Base-by-base conservation (phyloP, 1,140 invertebrate species). In the Dryas iulia region DNA sequence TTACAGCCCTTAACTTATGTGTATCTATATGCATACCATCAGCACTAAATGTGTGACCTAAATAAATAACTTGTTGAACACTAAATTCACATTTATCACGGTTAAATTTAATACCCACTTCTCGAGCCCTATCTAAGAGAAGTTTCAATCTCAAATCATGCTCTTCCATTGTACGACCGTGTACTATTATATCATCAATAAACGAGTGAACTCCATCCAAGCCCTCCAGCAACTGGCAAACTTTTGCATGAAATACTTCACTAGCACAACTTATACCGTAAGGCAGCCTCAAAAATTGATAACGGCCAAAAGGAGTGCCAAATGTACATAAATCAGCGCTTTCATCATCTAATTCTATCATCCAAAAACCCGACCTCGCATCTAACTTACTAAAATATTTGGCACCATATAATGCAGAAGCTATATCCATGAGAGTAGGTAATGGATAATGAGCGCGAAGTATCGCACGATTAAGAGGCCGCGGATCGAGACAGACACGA, bases 161-260 rank as follows among this genome's bases (percentile, higher is more conserved):
- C 31, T 72, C 66, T 35, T 59, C 18, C n/a, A 25, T 56, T 21
- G 24, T 69, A 12, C 18, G 6, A 0, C 57, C 71, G 47, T 47
- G 60, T 30, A 33, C 33, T 18, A 70, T 67, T 12, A 70, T 64
- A 24, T 73, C 72, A 33, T 70, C 67, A 14, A 70, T 60, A 54
- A 70, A 70, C 0, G 56, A 64, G 1, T 73, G 53, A 0, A 73
- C 60, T 2, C 72, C 72, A 0, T 60, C 63, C 18, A 73, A 26
- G 21, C 47, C 74, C 31, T 73, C 66, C 6, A 71, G 23, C 0
- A 69, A 30, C 30, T 73, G 68, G 54, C 26, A 26, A 2, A 72
- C 30, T 53, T 64, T 77, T 10, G 66, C 62, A 12, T 77, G 71
- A 65, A 77, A 77, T 5, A 77, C 57, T 30, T 77, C 71, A 14